These are phyloP conservation scores for Hyla sarda DNA, from an alignment of 2,113 vertebrate species.

Conservation along the genomic window DNA sequence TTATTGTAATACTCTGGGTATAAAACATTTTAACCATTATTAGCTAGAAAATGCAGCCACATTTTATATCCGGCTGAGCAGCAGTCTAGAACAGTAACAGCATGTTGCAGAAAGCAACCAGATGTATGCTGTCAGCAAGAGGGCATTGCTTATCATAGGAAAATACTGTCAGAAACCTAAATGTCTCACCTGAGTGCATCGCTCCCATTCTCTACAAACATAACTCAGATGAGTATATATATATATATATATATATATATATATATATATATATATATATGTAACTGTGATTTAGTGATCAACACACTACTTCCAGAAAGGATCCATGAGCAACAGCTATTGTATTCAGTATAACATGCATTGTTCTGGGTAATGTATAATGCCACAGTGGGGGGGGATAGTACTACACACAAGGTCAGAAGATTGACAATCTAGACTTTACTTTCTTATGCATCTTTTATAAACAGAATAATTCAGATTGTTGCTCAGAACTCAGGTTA, in stretches of 20 bases:
- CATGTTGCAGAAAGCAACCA: conserved; percentile 49
- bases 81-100: conserved; percentile 48
- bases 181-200: neutral
- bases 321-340: neutral
- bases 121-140: conserved; percentile 53
- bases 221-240: neutral
- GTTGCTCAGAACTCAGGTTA: no score
- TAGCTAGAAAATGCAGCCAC: conserved; percentile 58
- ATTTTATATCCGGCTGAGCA: conserved; percentile 58
- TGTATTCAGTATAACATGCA: neutral
- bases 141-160: conserved; percentile 29
- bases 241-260: neutral
- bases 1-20: conserved; percentile 54
- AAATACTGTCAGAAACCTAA: conserved; percentile 14
- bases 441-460: no score
- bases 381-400: neutral
- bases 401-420: no score
- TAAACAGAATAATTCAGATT: no score
- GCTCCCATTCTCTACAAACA: neutral
- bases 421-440: no score
- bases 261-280: neutral
- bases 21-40: conserved; percentile 60
- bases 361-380: neutral
- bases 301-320: neutral
- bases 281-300: neutral